A percentile compares a stretch with the other conserved stretches of the same genome.
Evolutionary conservation across 1,140 invertebrate genomes (phyloP).

Genomic region (Trachymyrmex cornetzi): DNA sequence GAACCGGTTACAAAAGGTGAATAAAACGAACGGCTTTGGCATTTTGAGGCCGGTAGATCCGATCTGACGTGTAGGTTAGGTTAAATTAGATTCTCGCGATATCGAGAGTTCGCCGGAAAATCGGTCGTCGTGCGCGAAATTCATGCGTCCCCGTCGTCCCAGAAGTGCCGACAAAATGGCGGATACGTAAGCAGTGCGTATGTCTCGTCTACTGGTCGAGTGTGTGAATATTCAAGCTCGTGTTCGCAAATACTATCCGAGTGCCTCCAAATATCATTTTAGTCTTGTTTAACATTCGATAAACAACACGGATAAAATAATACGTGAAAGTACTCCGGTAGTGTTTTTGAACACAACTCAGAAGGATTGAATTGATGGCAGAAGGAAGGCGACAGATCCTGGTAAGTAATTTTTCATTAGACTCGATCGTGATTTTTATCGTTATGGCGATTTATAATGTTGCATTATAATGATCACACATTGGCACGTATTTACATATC

Average conservation of each 20-base stretch:
- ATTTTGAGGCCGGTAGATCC: background rate
- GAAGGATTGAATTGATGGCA: background rate
- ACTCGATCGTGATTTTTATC: background rate
- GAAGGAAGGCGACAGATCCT: background rate
- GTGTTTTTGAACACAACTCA: too few species aligned
- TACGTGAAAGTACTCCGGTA: too few species aligned
- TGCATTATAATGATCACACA: background rate
- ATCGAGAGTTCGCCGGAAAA: background rate
- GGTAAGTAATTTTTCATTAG: background rate
- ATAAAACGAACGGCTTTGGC: background rate
- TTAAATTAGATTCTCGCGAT: background rate
- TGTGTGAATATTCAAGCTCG: too few species aligned
- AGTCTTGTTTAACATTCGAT: too few species aligned
- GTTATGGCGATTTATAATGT: background rate
- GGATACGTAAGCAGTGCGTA: background rate
- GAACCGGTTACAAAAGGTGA: background rate
- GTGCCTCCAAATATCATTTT: too few species aligned
- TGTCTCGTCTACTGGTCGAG: background rate
- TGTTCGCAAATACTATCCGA: too few species aligned
- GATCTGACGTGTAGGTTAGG: background rate
- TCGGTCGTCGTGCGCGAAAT: background rate
- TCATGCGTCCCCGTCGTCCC: background rate
- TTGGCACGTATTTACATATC: background rate
- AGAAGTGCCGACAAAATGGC: background rate
- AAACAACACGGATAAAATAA: too few species aligned